Percentiles rank a stretch among this genome's conserved stretches.
These are phyloP conservation scores for Lissocephala sabroskyi DNA, from an alignment of 2,888 invertebrate species.

Conservation along the genomic window DNA sequence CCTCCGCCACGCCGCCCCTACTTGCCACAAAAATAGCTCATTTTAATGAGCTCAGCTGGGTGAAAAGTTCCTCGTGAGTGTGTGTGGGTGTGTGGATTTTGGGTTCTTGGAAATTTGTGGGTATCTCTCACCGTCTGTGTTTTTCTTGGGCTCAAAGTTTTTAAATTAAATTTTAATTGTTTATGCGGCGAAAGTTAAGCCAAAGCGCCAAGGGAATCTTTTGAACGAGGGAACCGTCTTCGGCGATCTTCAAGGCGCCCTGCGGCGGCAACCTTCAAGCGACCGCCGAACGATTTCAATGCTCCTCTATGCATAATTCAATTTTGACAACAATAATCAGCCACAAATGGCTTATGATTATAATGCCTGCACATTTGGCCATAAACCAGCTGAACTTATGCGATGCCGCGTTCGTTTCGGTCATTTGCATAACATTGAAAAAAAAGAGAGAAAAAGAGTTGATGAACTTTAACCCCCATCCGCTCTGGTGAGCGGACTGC, in stretches of 20 bases:
- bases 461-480: neutral
- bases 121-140: neutral
- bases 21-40: neutral
- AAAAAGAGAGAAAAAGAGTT: conserved; percentile 36
- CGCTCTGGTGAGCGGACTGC: neutral
- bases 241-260: neutral
- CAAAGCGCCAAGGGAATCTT: neutral
- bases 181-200: conserved; percentile 29
- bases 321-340: conserved; percentile 40
- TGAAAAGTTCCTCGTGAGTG: no score
- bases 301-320: conserved; percentile 23
- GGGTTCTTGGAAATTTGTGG: neutral
- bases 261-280: neutral
- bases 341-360: conserved; percentile 28
- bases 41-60: conserved; percentile 45
- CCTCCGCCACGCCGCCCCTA: no score
- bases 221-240: no score
- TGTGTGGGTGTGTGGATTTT: no score
- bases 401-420: no score
- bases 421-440: conserved; percentile 59
- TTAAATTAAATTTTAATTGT: conserved; percentile 54
- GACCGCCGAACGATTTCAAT: no score
- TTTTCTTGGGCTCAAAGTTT: conserved; percentile 37
- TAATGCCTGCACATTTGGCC: conserved; percentile 5
- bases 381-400: conserved; percentile 42